Conservation (phyloP, 2,888 invertebrate species). For the Troides oblongomaculatus region DNA sequence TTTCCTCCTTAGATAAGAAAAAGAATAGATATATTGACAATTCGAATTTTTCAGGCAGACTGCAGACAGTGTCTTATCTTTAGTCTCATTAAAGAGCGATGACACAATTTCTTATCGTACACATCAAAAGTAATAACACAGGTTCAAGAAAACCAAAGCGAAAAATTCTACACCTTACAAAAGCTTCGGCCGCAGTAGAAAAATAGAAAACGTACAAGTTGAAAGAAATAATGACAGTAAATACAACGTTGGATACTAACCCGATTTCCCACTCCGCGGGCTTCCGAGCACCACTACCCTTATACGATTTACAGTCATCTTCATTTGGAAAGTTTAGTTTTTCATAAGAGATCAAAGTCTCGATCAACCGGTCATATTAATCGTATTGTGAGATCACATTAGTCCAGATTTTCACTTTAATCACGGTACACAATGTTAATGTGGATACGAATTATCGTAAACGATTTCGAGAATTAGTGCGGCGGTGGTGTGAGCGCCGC, state of each 20-base stretch:
- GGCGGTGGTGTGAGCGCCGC: constrained; percentile 38
- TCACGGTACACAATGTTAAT: constrained; percentile 45
- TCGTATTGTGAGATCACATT: constrained; percentile 44
- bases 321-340: constrained; percentile 69
- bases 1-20: constrained; percentile 8
- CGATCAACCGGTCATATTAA: constrained; percentile 54
- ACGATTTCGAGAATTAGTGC: constrained; percentile 59
- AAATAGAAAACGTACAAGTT: constrained; percentile 1
- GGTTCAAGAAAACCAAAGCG: not conserved
- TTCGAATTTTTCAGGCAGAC: constrained; percentile 3
- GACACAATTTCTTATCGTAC: constrained; percentile 26
- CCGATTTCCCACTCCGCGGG: constrained; percentile 88
- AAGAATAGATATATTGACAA: constrained; percentile 11
- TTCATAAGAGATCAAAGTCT: constrained; percentile 45
- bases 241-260: constrained; percentile 70
- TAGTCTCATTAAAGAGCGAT: constrained; percentile 26
- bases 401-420: constrained; percentile 48
- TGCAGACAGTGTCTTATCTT: constrained; percentile 15
- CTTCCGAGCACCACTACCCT: constrained; percentile 89
- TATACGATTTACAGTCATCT: constrained; percentile 89
- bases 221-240: constrained; percentile 10
- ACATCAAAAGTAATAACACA: constrained; percentile 5
- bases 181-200: not conserved
- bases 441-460: constrained; percentile 62
- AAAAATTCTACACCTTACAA: not conserved